These are phyloP conservation scores for Slavum lentiscoides DNA, from an alignment of 2,888 invertebrate species.

Conservation along the genomic window DNA sequence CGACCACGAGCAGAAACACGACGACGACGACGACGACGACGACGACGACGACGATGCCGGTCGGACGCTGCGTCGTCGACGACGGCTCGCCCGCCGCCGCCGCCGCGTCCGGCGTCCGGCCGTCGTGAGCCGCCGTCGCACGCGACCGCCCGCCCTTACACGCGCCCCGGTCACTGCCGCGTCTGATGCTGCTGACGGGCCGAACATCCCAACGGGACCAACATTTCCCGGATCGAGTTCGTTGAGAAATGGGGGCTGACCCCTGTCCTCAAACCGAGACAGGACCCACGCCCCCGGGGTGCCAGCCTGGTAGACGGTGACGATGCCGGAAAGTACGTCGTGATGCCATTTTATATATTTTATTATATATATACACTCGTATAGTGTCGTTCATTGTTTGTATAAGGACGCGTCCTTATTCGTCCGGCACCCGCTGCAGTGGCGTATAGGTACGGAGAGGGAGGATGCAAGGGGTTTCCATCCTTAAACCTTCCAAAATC, in stretches of 20 bases:
- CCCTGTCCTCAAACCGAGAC: slow-evolving; percentile 95
- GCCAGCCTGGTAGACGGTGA: slow-evolving; percentile 52
- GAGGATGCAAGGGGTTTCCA: too few species aligned
- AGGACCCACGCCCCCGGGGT: slow-evolving; percentile 78
- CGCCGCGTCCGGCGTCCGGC: slow-evolving; percentile 8
- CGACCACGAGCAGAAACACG: neutral
- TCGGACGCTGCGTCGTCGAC: neutral
- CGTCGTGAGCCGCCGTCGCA: slow-evolving; percentile 57
- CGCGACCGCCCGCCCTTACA: slow-evolving; percentile 83
- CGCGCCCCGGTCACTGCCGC: slow-evolving; percentile 37
- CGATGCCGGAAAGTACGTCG: slow-evolving; percentile 51
- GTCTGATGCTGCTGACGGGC: slow-evolving; percentile 51
- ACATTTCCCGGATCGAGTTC: slow-evolving; percentile 97
- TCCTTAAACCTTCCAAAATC: too few species aligned
- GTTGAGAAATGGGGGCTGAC: slow-evolving; percentile 97
- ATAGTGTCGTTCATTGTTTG: too few species aligned
- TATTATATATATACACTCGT: too few species aligned
- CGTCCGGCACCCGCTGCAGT: too few species aligned
- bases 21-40: neutral
- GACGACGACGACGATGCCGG: neutral
- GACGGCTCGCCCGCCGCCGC: slow-evolving; percentile 11
- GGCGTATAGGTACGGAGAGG: too few species aligned
- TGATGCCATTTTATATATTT: too few species aligned
- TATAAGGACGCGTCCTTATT: too few species aligned
- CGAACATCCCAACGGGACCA: slow-evolving; percentile 61